phyloP scores from a whole-genome alignment of 92 coral and sea anemone species.

The Heliopora coerulea region DNA sequence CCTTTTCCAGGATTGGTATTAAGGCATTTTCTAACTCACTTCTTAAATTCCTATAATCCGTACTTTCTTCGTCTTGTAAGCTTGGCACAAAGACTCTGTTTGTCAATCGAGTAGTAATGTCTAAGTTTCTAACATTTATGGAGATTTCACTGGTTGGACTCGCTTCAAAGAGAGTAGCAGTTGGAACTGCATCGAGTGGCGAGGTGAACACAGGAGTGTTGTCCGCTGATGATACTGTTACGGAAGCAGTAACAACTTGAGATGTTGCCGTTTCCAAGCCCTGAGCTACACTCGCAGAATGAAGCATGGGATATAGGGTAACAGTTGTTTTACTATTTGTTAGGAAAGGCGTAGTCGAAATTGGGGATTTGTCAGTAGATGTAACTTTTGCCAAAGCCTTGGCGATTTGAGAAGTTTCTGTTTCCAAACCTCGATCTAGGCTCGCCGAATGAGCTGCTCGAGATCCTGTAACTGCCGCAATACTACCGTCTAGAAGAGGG shows the following conservation, averaged over 20 bases:
- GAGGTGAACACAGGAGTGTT: background rate
- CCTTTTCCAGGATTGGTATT: background rate
- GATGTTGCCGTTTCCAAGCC: background rate
- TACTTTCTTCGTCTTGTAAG: background rate
- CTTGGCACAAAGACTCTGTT: background rate
- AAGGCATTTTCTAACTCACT: background rate
- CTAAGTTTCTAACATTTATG: background rate
- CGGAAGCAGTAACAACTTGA: background rate
- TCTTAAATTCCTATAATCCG: background rate
- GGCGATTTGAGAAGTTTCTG: background rate
- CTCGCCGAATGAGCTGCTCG: no score
- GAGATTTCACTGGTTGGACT: background rate
- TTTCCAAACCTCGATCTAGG: no score
- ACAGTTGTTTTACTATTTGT: background rate
- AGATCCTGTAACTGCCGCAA: no score
- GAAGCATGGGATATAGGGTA: background rate
- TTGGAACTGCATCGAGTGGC: background rate
- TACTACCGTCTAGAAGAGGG: no score
- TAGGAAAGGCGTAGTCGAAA: background rate
- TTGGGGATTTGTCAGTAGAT: background rate
- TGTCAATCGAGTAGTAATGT: background rate
- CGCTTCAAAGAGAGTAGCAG: background rate
- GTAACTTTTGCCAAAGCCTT: background rate
- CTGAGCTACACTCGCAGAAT: background rate
- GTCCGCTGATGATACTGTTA: background rate